phyloP scores from a whole-genome alignment of 2,113 vertebrate genomes.

The Leptocoma aspasia region DNA sequence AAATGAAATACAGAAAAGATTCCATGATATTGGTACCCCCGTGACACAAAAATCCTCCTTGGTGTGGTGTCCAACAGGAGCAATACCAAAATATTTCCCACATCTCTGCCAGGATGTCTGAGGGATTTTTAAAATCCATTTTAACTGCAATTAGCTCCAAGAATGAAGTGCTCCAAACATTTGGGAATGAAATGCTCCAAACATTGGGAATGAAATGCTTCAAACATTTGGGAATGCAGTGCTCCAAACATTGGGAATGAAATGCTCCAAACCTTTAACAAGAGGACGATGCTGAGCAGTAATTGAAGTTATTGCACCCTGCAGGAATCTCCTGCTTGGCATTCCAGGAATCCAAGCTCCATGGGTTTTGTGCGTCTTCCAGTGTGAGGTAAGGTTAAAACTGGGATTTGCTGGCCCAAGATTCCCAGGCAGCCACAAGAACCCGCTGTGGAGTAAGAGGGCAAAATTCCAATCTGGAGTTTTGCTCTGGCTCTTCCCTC shows the following conservation, averaged over 20 bases:
- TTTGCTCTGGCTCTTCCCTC: fast-evolving
- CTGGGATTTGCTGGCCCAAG: neutral
- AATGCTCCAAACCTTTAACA: neutral
- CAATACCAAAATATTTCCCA: neutral
- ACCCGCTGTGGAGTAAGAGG: neutral
- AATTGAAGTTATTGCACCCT: neutral
- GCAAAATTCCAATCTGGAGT: fast-evolving
- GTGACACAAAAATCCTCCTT: neutral
- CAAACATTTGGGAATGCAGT: neutral
- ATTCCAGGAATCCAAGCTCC: neutral
- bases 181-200: neutral
- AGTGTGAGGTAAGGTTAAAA: neutral
- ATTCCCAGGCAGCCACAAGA: neutral
- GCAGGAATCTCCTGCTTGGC: neutral
- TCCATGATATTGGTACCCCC: fast-evolving
- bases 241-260: neutral
- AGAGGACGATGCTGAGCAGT: neutral
- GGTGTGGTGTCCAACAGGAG: neutral
- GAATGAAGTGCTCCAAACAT: too few species aligned
- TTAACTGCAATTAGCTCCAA: neutral
- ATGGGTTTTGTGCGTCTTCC: neutral
- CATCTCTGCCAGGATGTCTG: too few species aligned
- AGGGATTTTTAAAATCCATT: neutral
- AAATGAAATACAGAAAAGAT: neutral
- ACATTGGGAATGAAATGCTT: neutral